Evolutionary conservation across 2,888 invertebrate species (phyloP).

Genomic region (Drosophila antonietae): DNA sequence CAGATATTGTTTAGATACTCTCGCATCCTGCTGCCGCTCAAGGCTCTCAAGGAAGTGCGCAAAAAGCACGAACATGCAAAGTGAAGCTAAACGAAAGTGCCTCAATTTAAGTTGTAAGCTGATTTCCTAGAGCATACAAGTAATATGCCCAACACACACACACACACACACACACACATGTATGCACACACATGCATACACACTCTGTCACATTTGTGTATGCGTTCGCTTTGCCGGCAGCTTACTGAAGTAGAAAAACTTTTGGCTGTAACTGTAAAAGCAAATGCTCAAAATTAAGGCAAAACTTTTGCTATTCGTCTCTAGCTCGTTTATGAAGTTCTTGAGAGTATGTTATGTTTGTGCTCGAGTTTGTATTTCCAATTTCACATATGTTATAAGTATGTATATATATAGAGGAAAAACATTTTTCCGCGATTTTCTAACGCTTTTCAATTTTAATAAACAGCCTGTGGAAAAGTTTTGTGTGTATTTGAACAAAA

Average conservation of each 20-base stretch:
- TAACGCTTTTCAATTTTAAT: conserved; percentile 3
- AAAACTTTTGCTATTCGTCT: conserved; percentile 59
- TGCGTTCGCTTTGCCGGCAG: conserved; percentile 35
- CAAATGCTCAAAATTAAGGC: conserved; percentile 71
- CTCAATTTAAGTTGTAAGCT: conserved; percentile 81
- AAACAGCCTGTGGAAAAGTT: background rate
- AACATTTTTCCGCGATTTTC: background rate
- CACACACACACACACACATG: conserved; percentile 1
- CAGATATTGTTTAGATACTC: conserved; percentile 39
- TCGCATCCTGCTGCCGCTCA: conserved; percentile 43
- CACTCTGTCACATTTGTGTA: conserved; percentile 25
- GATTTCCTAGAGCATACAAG: conserved; percentile 65
- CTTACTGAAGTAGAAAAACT: conserved; percentile 76
- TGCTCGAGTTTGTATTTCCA: conserved; percentile 5
- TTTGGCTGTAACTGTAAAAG: conserved; percentile 60
- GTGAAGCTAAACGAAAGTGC: conserved; percentile 80
- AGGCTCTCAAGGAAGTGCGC: conserved; percentile 66
- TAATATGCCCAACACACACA: conserved; percentile 47
- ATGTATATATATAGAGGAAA: background rate
- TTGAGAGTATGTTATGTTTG: conserved; percentile 5
- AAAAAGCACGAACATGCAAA: conserved; percentile 75
- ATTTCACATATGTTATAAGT: background rate
- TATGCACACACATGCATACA: conserved; percentile 14
- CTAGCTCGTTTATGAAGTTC: conserved; percentile 14
- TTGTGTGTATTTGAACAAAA: background rate